Evolutionary conservation across 2,888 invertebrate species (phyloP), one percentile per base, ranked within the genome.

Genomic region (Pinctada fucata): DNA sequence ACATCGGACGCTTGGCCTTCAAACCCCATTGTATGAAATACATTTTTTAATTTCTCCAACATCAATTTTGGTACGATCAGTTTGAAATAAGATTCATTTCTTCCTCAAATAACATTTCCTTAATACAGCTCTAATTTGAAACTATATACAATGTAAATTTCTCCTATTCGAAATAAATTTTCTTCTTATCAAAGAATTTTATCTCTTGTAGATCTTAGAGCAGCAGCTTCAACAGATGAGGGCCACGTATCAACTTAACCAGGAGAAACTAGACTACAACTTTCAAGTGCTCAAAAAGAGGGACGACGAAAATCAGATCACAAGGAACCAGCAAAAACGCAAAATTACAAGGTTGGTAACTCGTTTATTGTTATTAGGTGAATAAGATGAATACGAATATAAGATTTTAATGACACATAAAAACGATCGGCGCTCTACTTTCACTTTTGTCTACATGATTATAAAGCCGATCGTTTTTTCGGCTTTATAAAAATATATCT

Each of bases 221-320:
- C 94, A 95, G 65, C 93, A 97, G 76, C 95, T 97, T 89, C 95
- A 95, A 83, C 96, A 97, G 92, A 93, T 97, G 82, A 96, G 97
- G 91, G 95, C 96, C 4, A 94, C 96, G 4, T 96, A 96, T 81
- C 93, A 97, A 74, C 94, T 97, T 86, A 97, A 97, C 90, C 95
- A 95, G 10, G 97, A 97, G 91, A 97, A 97, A 92, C 94, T 98
- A 75, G 96, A 97, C 87, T 98, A 97, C 90, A 97, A 97, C 91
- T 97, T 96, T 91, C 96, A 96, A 90, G 92, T 91, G 50, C 92
- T 98, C 69, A 96, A 96, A 92, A 96, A 96, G 89, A 94, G 97
- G 2, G 97, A 97, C 91, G 97, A 97, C 85, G 97, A 98, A 80
- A 93, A 93, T 83, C 90, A 90, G 8, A 90, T 92, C 73, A 93